These are phyloP conservation scores for Osmerus eperlanus DNA, from an alignment of 2,113 vertebrate species.

Conservation along the genomic window DNA sequence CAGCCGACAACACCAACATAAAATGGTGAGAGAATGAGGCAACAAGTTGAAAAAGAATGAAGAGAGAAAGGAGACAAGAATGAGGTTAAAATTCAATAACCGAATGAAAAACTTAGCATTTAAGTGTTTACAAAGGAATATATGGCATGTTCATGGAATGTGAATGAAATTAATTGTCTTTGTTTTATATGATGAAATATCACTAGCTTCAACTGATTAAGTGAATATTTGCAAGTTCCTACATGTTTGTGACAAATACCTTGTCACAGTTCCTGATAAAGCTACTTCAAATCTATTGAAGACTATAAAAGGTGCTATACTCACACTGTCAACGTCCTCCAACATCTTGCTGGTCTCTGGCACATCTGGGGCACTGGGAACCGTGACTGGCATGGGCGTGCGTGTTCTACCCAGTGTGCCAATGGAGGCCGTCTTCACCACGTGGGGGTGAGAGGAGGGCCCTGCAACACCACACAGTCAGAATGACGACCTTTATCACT, in stretches of 20 bases:
- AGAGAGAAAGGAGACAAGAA: constrained; percentile 61
- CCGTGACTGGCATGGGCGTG: constrained; percentile 87
- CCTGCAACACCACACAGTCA: constrained; percentile 58
- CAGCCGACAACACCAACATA: constrained; percentile 44
- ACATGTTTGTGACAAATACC: too few species aligned
- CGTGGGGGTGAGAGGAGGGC: constrained; percentile 77
- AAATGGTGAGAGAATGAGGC: constrained; percentile 46
- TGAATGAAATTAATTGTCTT: constrained; percentile 6
- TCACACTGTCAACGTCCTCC: constrained; percentile 91
- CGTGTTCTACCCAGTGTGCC: constrained; percentile 91
- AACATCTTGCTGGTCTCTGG: constrained; percentile 91
- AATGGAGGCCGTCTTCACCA: constrained; percentile 94
- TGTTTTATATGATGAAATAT: background rate
- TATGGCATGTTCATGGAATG: constrained; percentile 43
- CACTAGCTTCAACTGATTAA: too few species aligned
- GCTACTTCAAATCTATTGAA: background rate
- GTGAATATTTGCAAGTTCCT: too few species aligned
- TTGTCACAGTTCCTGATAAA: too few species aligned
- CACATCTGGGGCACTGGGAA: constrained; percentile 90
- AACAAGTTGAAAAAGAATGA: constrained; percentile 55
- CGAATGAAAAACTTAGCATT: constrained; percentile 1
- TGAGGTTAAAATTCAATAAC: constrained; percentile 54
- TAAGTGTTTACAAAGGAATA: constrained; percentile 42
- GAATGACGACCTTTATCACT: background rate
- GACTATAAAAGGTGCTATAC: constrained; percentile 59